Conservation (phyloP, 1,140 invertebrate species). For the Mamestra configurata region DNA sequence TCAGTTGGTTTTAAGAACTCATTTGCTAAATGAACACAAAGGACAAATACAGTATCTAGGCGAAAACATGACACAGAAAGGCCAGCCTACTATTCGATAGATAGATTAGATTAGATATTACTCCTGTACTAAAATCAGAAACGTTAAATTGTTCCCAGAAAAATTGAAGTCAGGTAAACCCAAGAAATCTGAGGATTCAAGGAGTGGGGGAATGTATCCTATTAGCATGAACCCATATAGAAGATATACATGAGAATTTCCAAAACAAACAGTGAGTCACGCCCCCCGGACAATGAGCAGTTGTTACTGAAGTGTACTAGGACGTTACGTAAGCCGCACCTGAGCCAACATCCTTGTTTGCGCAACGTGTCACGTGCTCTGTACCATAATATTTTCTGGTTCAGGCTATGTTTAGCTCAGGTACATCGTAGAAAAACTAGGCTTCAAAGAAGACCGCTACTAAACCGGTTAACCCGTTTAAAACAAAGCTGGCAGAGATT, state of each 20-base stretch:
- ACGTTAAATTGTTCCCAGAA: no score
- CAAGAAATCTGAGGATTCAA: neutral
- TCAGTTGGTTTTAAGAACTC: slow-evolving; percentile 1
- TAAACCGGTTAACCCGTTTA: neutral
- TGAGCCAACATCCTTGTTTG: slow-evolving; percentile 69
- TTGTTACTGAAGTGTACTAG: slow-evolving; percentile 40
- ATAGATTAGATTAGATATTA: no score
- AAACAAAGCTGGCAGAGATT: neutral
- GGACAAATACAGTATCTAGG: neutral
- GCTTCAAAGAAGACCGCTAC: neutral
- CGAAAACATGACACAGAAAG: neutral
- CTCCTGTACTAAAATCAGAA: no score
- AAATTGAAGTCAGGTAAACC: no score
- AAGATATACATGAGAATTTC: slow-evolving; percentile 26
- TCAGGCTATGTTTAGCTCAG: neutral
- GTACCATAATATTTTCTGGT: slow-evolving; percentile 37
- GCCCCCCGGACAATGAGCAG: slow-evolving; percentile 35
- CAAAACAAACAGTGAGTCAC: slow-evolving; percentile 55
- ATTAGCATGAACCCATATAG: neutral
- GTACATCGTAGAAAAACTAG: neutral
- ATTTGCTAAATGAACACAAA: neutral
- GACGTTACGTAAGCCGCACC: slow-evolving; percentile 62
- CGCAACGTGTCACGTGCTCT: slow-evolving; percentile 55
- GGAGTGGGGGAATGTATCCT: neutral
- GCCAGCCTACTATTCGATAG: neutral